These are phyloP conservation scores for Tragopan temminckii DNA, from an alignment of 2,797 vertebrate genomes.

Conservation along the genomic window DNA sequence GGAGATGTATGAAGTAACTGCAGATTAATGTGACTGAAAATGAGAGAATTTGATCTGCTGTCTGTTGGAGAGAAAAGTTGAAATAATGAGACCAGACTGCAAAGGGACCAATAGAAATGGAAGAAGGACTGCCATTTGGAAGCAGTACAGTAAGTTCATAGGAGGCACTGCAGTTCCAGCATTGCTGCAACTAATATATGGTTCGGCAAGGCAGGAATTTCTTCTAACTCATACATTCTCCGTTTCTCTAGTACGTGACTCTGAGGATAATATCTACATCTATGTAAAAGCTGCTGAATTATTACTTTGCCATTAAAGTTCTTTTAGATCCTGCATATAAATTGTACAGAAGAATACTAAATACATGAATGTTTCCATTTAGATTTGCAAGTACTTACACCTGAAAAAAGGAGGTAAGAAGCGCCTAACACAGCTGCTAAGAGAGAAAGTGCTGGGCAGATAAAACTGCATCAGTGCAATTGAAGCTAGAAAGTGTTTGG, in stretches of 20 bases:
- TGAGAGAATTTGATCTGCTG: neutral
- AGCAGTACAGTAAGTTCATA: neutral
- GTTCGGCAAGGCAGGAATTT: neutral
- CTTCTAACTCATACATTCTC: neutral
- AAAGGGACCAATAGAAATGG: neutral
- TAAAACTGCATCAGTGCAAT: neutral
- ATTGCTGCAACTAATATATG: fast-evolving
- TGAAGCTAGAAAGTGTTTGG: neutral
- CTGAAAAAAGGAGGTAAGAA: neutral
- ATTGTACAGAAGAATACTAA: neutral
- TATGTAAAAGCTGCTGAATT: neutral
- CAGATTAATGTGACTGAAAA: neutral
- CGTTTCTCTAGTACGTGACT: neutral
- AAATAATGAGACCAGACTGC: neutral
- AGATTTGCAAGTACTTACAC: neutral
- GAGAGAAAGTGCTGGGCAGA: neutral
- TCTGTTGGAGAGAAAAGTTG: neutral
- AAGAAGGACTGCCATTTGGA: neutral
- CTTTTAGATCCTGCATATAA: neutral
- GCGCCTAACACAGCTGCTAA: neutral
- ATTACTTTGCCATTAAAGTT: neutral
- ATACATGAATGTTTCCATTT: neutral
- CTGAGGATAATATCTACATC: neutral
- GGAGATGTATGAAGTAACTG: neutral
- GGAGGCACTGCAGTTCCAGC: neutral